These are phyloP conservation scores for Pseudotriccus pelzelni DNA, from an alignment of 2,797 vertebrate species.

Conservation along the genomic window DNA sequence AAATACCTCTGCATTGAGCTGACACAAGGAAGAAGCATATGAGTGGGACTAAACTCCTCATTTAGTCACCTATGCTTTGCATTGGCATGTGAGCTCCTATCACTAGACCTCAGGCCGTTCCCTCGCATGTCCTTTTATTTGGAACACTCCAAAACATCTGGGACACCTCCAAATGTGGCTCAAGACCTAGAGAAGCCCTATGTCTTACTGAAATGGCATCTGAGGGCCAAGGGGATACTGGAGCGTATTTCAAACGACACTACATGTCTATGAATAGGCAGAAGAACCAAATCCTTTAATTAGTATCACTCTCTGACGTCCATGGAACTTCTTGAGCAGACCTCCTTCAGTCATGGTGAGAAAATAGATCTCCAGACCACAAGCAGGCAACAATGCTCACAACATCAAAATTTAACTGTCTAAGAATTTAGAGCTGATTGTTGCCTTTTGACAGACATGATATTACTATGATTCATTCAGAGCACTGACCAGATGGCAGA, in stretches of 20 bases:
- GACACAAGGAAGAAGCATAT: neutral
- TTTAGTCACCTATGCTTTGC: neutral
- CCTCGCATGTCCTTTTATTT: neutral
- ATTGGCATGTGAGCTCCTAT: neutral
- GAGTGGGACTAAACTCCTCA: neutral
- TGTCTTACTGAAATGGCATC: neutral
- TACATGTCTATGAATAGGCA: neutral
- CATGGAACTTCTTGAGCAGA: neutral
- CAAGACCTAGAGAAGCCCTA: neutral
- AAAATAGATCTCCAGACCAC: neutral
- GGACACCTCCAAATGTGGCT: neutral
- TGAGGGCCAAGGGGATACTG: neutral
- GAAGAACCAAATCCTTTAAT: neutral
- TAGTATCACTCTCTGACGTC: neutral
- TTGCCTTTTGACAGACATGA: neutral
- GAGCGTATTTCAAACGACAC: neutral
- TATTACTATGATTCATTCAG: neutral
- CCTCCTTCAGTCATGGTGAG: neutral
- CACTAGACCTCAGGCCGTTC: rapidly evolving
- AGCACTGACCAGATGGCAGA: neutral
- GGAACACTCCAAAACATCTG: neutral
- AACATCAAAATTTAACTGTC: neutral
- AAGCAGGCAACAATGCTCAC: neutral
- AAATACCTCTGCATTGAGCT: neutral
- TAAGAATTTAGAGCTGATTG: neutral